These are phyloP conservation scores for Digitonthophagus gazella DNA, from an alignment of 2,888 invertebrate species.

Conservation along the genomic window DNA sequence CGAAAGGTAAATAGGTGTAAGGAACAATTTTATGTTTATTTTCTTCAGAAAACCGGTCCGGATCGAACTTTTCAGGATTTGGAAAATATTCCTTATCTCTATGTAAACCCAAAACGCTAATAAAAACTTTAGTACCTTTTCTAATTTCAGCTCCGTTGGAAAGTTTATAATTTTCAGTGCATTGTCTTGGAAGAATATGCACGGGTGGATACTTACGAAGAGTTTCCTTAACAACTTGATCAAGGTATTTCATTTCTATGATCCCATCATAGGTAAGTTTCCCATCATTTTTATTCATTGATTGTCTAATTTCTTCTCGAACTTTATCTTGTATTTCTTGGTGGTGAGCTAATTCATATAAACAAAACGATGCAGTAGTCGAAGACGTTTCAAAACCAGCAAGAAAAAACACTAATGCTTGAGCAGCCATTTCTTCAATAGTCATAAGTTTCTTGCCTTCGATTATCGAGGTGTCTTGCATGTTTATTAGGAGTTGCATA, in stretches of 20 bases:
- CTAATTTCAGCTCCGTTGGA: not conserved
- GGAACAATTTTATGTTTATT: slow-evolving; percentile 10
- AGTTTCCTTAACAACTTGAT: slow-evolving; percentile 45
- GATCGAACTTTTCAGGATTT: slow-evolving; percentile 21
- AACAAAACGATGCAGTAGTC: slow-evolving; percentile 47
- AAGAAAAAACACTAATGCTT: slow-evolving; percentile 48
- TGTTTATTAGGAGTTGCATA: slow-evolving; percentile 37
- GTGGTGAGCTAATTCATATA: slow-evolving; percentile 45
- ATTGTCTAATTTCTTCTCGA: slow-evolving; percentile 45
- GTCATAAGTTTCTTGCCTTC: slow-evolving; percentile 8
- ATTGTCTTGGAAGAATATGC: slow-evolving; percentile 10
- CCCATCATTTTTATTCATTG: slow-evolving; percentile 42
- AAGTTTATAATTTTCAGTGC: slow-evolving; percentile 18
- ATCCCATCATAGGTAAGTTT: slow-evolving; percentile 48
- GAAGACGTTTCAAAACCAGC: slow-evolving; percentile 53
- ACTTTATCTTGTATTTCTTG: slow-evolving; percentile 49
- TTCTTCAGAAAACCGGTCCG: slow-evolving; percentile 21
- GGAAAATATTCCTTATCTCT: slow-evolving; percentile 22
- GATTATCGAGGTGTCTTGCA: slow-evolving; percentile 31
- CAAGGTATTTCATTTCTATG: slow-evolving; percentile 51
- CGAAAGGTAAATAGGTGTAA: too few relatives aligned
- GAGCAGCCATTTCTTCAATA: slow-evolving; percentile 37
- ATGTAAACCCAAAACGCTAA: slow-evolving; percentile 19
- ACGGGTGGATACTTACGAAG: slow-evolving; percentile 21
- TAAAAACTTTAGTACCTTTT: slow-evolving; percentile 16